Percentiles rank a stretch among this genome's conserved stretches.
Evolutionary conservation across 2,797 vertebrate genomes (phyloP).

Genomic region (Chanos chanos): DNA sequence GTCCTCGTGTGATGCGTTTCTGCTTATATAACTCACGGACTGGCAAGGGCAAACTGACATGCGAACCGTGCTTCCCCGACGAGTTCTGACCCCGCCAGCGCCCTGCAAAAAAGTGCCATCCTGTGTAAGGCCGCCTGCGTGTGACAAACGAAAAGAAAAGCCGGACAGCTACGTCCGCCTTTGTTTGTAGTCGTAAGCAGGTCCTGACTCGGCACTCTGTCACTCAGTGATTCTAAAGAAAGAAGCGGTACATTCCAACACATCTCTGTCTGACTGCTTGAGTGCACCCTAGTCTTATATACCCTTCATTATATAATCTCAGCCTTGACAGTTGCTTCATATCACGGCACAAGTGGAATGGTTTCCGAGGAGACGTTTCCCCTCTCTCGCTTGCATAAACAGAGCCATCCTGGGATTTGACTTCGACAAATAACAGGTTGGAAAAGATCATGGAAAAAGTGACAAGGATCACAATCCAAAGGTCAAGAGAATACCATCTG

Average conservation of each 20-base stretch:
- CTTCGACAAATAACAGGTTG: too few relatives aligned
- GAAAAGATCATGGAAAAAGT: too few relatives aligned
- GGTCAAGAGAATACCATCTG: too few relatives aligned
- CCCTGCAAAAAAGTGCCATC: not conserved
- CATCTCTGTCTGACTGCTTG: not conserved
- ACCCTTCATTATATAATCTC: slow-evolving; percentile 27
- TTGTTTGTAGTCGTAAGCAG: not conserved
- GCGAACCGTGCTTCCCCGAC: not conserved
- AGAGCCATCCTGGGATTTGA: too few relatives aligned
- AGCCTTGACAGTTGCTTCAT: too few relatives aligned
- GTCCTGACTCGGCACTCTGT: slow-evolving; percentile 1
- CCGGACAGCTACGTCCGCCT: not conserved
- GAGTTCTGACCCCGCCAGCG: slow-evolving; percentile 9
- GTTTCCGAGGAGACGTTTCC: too few relatives aligned
- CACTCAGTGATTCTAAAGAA: not conserved
- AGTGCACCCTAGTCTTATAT: not conserved
- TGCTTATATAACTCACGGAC: slow-evolving; percentile 19
- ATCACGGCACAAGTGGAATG: too few relatives aligned
- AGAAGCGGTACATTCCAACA: too few relatives aligned
- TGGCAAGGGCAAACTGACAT: not conserved
- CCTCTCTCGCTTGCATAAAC: slow-evolving; percentile 1
- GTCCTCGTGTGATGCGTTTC: too few relatives aligned
- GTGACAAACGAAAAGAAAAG: slow-evolving; percentile 4
- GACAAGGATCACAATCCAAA: too few relatives aligned
- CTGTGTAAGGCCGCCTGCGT: not conserved